A percentile compares a stretch with the other conserved stretches of the same genome.
These are phyloP conservation scores for Melieria picta DNA, from an alignment of 2,888 invertebrate genomes.

Conservation along the genomic window DNA sequence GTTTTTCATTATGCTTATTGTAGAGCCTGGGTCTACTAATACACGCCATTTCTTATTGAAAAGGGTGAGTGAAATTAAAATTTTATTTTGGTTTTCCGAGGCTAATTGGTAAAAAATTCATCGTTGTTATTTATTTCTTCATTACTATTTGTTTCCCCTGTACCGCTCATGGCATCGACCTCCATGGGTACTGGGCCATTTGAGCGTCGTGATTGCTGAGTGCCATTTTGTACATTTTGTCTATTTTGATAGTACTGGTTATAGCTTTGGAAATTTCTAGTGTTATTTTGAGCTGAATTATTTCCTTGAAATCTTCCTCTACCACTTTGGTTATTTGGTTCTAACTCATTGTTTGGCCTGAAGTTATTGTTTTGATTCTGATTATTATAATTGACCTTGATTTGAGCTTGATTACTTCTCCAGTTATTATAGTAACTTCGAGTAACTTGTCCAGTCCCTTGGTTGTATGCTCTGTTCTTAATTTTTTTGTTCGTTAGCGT, in stretches of 20 bases:
- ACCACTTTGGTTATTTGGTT: too few relatives aligned
- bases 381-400: too few relatives aligned
- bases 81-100: conserved; percentile 8
- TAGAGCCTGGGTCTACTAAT: conserved; percentile 17
- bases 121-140: background rate
- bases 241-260: background rate
- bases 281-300: too few relatives aligned
- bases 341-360: too few relatives aligned
- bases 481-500: too few relatives aligned
- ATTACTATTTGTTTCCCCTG: background rate
- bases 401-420: too few relatives aligned
- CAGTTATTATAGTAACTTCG: too few relatives aligned
- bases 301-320: too few relatives aligned
- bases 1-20: conserved; percentile 8
- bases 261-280: too few relatives aligned
- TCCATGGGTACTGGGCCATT: conserved; percentile 2
- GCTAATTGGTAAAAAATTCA: background rate
- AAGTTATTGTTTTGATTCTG: too few relatives aligned
- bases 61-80: background rate
- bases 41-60: background rate
- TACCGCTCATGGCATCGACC: background rate
- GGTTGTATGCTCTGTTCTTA: background rate
- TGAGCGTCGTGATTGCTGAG: background rate
- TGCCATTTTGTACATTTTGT: background rate
- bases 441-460: too few relatives aligned